These are phyloP conservation scores for Archips xylosteana DNA, from an alignment of 2,888 invertebrate species.

Conservation along the genomic window DNA sequence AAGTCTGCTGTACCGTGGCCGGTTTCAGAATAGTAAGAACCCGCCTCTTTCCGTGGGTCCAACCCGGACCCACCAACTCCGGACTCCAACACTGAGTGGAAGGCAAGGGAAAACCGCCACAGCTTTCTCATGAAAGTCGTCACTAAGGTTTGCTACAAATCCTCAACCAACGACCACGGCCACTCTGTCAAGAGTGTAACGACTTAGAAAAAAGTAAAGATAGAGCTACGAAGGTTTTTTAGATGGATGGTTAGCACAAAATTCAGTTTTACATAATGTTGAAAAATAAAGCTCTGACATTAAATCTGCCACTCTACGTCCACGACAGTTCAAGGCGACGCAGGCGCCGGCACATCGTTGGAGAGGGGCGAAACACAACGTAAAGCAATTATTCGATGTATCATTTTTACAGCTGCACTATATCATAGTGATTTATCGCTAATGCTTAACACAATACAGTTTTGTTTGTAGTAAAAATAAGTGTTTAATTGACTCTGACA, in stretches of 20 bases:
- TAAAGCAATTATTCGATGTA: constrained; percentile 60
- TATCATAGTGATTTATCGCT: constrained; percentile 57
- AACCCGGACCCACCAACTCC: too few species aligned
- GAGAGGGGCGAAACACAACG: constrained; percentile 50
- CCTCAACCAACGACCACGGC: too few species aligned
- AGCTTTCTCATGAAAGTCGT: too few species aligned
- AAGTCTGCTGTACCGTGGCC: too few species aligned
- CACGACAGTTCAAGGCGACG: constrained; percentile 74
- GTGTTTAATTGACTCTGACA: constrained; percentile 1
- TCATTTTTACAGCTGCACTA: constrained; percentile 78
- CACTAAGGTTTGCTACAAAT: too few species aligned
- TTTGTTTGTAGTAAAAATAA: constrained; percentile 45
- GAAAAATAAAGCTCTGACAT: constrained; percentile 58
- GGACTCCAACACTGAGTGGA: too few species aligned
- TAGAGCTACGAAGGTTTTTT: background rate
- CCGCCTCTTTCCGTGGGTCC: too few species aligned
- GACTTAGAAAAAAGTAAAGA: too few species aligned
- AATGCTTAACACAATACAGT: constrained; percentile 58
- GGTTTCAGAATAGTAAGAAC: too few species aligned
- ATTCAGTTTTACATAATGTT: background rate
- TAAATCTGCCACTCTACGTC: constrained; percentile 70
- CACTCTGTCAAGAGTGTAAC: too few species aligned
- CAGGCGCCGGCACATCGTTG: constrained; percentile 55
- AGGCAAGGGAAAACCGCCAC: too few species aligned
- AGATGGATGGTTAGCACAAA: too few species aligned